A percentile compares a stretch with the other conserved stretches of the same genome.
phyloP scores from a whole-genome alignment of 1,140 invertebrate species.

The Cheumatopsyche charites region DNA sequence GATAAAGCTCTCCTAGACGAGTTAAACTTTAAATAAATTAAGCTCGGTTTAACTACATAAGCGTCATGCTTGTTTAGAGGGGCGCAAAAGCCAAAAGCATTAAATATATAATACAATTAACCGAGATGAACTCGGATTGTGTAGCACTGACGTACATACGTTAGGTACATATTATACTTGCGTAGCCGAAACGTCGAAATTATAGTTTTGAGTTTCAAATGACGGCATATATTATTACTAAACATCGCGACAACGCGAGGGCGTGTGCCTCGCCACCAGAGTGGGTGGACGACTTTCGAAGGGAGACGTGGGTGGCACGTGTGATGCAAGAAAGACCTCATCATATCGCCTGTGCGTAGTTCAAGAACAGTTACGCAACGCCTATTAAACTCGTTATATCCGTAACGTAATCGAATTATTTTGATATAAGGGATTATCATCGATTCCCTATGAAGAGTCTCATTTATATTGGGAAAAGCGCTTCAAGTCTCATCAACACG shows the following conservation, averaged over 20 bases:
- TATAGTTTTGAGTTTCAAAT: conserved; percentile 10
- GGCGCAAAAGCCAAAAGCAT: neutral
- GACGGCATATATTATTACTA: conserved; percentile 15
- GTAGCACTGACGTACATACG: neutral
- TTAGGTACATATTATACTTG: neutral
- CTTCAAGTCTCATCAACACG: too few relatives aligned
- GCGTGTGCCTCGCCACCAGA: conserved; percentile 9
- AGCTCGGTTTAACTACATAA: conserved; percentile 4
- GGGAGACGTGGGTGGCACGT: conserved; percentile 22
- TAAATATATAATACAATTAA: conserved; percentile 18
- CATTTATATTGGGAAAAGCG: too few relatives aligned
- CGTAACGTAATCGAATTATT: too few relatives aligned
- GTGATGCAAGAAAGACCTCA: conserved; percentile 27
- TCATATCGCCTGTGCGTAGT: neutral
- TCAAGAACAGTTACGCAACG: conserved; percentile 27
- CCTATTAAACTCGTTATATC: too few relatives aligned
- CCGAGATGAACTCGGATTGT: neutral
- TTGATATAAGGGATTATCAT: too few relatives aligned
- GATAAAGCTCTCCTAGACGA: neutral
- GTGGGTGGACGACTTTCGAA: conserved; percentile 37
- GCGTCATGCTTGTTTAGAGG: neutral
- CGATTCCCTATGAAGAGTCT: too few relatives aligned
- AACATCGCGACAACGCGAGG: conserved; percentile 23
- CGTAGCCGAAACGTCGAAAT: neutral
- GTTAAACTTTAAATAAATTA: conserved; percentile 3